These are phyloP conservation scores for Gymnoscopelus braueri DNA, from an alignment of 2,797 vertebrate species.

Conservation along the genomic window DNA sequence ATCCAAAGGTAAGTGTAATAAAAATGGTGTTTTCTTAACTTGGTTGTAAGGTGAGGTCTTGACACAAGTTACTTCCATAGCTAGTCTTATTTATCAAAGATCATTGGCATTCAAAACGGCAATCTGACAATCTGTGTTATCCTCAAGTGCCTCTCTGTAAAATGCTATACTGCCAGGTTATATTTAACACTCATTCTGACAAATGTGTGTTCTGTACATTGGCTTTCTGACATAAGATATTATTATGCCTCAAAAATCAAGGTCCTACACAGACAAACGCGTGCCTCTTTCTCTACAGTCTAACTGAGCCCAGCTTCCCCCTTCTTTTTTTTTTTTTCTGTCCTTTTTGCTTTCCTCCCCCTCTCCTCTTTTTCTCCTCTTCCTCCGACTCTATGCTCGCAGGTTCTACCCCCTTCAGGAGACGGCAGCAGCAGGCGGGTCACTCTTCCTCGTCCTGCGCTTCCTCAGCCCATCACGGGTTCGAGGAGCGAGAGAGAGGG, in stretches of 20 bases:
- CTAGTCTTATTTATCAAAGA: conserved; percentile 74
- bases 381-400: conserved; percentile 79
- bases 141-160: conserved; percentile 17
- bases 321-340: conserved; percentile 80
- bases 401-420: conserved; percentile 73
- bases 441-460: conserved; percentile 75
- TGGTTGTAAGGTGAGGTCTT: conserved; percentile 73
- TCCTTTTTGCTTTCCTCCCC: conserved; percentile 63
- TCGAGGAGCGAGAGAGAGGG: conserved; percentile 77
- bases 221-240: conserved; percentile 50
- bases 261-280: conserved; percentile 92
- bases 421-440: conserved; percentile 60
- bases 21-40: conserved; percentile 33
- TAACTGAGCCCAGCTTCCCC: conserved; percentile 90
- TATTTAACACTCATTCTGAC: conserved; percentile 44
- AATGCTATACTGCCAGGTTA: conserved; percentile 17
- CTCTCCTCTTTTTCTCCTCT: conserved; percentile 59
- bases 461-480: conserved; percentile 83
- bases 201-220: conserved; percentile 82
- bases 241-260: conserved; percentile 69
- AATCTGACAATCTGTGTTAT: conserved; percentile 14
- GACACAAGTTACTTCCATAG: conserved; percentile 85
- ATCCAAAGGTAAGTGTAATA: conserved; percentile 73
- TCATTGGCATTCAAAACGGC: conserved; percentile 42
- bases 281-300: conserved; percentile 82